These are phyloP conservation scores for Cerastis rubricosa DNA, from an alignment of 2,888 invertebrate species.

Conservation along the genomic window DNA sequence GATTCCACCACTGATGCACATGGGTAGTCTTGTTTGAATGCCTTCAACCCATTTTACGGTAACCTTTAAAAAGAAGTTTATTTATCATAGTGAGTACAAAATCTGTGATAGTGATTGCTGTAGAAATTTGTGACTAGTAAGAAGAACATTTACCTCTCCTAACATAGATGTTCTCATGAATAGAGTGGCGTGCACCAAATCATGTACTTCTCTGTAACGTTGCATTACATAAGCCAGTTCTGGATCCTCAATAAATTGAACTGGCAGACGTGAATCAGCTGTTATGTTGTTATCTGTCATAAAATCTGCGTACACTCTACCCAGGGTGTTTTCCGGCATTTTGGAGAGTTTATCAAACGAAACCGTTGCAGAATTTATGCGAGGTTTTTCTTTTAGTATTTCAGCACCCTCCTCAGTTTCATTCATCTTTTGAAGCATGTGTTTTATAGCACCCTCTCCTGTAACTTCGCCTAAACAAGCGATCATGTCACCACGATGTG, in stretches of 20 bases:
- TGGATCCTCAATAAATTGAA: constrained; percentile 97
- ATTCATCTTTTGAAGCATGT: constrained; percentile 94
- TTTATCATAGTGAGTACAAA: not conserved
- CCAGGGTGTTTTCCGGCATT: constrained; percentile 95
- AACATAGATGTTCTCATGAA: constrained; percentile 98
- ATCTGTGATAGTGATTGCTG: not conserved
- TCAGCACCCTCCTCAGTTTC: constrained; percentile 94
- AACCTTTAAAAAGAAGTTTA: constrained; percentile 91
- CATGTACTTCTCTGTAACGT: constrained; percentile 99
- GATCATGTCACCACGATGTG: constrained; percentile 97
- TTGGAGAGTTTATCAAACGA: constrained; percentile 93
- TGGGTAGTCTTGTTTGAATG: constrained; percentile 98
- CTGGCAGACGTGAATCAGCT: constrained; percentile 97
- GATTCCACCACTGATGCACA: constrained; percentile 98
- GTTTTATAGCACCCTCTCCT: constrained; percentile 92
- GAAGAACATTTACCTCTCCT: constrained; percentile 90
- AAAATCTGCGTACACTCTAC: constrained; percentile 96
- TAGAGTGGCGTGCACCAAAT: constrained; percentile 97
- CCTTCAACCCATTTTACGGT: constrained; percentile 99
- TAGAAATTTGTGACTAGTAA: not conserved
- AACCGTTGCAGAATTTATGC: constrained; percentile 96
- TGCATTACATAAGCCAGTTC: constrained; percentile 99
- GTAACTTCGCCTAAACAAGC: constrained; percentile 98
- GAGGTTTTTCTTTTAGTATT: constrained; percentile 95
- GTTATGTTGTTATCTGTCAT: constrained; percentile 96